phyloP scores from a whole-genome alignment of 2,888 invertebrate species.

The Gerris lacustris region DNA sequence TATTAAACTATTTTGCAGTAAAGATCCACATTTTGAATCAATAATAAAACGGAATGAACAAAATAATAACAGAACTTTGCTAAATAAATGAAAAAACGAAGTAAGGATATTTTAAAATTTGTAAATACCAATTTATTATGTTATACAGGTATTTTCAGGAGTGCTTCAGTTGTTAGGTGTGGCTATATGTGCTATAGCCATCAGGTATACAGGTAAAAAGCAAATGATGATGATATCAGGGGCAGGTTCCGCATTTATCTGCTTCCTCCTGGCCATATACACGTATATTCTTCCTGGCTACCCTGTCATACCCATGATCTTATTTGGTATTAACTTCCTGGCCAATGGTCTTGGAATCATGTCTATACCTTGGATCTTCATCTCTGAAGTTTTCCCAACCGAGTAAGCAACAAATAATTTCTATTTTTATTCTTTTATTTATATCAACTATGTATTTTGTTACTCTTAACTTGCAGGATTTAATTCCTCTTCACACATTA shows the following conservation, averaged over 20 bases:
- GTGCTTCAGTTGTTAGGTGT: slow-evolving; percentile 19
- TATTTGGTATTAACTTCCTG: slow-evolving; percentile 38
- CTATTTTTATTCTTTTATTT: no score
- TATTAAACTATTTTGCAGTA: not conserved
- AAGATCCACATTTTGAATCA: not conserved
- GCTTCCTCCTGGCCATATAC: slow-evolving; percentile 17
- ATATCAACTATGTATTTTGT: no score
- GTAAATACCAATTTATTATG: no score
- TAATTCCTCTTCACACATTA: no score
- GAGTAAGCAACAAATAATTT: slow-evolving; percentile 38
- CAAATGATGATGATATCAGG: slow-evolving; percentile 20
- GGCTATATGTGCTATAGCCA: slow-evolving; percentile 16
- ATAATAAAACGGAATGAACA: no score
- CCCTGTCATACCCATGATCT: slow-evolving; percentile 37
- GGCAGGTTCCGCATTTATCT: slow-evolving; percentile 13
- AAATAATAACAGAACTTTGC: no score
- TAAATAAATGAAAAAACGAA: no score
- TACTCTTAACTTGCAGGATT: no score
- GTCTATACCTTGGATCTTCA: slow-evolving; percentile 43
- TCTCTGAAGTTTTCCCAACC: slow-evolving; percentile 46
- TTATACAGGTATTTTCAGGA: slow-evolving; percentile 29
- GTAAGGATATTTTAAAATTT: no score
- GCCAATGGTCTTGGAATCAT: slow-evolving; percentile 37
- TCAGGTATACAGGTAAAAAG: slow-evolving; percentile 23
- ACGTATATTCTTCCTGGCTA: slow-evolving; percentile 34